These are phyloP conservation scores for Geococcyx californianus DNA, from an alignment of 2,113 vertebrate genomes.

Conservation along the genomic window DNA sequence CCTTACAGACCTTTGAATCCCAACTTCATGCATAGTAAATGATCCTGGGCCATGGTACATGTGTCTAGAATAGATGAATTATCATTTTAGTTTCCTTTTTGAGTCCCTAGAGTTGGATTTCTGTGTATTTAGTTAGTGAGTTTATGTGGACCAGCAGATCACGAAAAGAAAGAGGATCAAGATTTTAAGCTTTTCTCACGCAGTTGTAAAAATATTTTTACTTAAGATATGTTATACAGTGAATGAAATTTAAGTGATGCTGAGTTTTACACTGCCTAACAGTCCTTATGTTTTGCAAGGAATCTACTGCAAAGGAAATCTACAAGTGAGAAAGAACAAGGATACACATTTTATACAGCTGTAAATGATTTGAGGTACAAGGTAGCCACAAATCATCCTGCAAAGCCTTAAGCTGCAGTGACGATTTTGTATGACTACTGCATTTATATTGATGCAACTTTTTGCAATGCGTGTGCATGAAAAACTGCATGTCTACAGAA, in stretches of 20 bases:
- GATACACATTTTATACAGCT: neutral
- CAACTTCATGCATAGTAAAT: neutral
- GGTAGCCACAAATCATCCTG: neutral
- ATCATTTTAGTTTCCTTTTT: neutral
- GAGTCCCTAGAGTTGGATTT: neutral
- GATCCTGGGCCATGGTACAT: neutral
- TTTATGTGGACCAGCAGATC: neutral
- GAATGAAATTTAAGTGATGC: neutral
- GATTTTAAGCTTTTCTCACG: neutral
- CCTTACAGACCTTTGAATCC: neutral
- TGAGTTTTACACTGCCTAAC: neutral
- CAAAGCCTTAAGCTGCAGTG: neutral
- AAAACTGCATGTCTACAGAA: neutral
- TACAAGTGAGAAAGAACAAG: neutral
- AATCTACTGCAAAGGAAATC: neutral
- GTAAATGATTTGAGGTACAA: neutral
- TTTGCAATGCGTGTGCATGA: neutral
- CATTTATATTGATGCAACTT: neutral
- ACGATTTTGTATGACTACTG: neutral
- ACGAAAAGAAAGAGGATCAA: neutral
- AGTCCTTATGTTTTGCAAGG: neutral
- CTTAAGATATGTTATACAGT: neutral
- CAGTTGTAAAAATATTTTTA: neutral
- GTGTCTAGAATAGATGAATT: neutral
- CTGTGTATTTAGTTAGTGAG: neutral